Percentiles rank a stretch among this genome's conserved stretches.
These are phyloP conservation scores for Telmatochromis bifrenatus DNA, from an alignment of 2,113 vertebrate genomes.

Conservation along the genomic window DNA sequence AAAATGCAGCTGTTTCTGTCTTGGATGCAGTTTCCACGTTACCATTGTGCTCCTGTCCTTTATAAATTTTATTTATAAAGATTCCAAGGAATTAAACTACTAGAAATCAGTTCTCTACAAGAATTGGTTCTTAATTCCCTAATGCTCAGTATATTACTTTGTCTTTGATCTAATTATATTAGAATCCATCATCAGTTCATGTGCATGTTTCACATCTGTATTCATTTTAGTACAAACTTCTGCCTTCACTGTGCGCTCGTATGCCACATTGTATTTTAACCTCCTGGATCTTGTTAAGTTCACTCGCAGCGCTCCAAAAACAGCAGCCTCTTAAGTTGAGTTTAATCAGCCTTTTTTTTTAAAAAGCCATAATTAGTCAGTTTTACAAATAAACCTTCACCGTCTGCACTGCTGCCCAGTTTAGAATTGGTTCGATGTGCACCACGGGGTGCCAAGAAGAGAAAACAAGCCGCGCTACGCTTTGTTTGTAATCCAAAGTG, in stretches of 20 bases:
- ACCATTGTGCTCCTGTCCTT: neutral
- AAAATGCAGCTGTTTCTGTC: neutral
- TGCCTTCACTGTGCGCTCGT: neutral
- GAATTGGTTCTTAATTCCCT: fast-evolving
- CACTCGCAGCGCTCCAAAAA: neutral
- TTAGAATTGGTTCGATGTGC: neutral
- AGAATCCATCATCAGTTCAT: neutral
- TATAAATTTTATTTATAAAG: neutral
- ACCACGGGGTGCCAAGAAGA: neutral
- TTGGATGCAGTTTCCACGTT: neutral
- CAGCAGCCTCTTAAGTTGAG: neutral
- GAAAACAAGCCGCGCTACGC: neutral
- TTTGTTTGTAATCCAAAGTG: neutral
- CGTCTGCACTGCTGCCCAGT: neutral
- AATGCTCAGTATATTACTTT: neutral
- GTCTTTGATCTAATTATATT: neutral
- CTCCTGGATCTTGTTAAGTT: neutral
- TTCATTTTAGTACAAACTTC: neutral
- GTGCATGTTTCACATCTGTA: neutral
- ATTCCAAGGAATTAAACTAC: neutral
- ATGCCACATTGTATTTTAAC: neutral
- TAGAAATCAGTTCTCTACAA: neutral
- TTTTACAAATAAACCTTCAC: neutral
- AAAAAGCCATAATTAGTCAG: neutral
- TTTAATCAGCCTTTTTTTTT: neutral